phyloP scores from a whole-genome alignment of 2,113 vertebrate genomes.

The Dissostichus mawsoni region DNA sequence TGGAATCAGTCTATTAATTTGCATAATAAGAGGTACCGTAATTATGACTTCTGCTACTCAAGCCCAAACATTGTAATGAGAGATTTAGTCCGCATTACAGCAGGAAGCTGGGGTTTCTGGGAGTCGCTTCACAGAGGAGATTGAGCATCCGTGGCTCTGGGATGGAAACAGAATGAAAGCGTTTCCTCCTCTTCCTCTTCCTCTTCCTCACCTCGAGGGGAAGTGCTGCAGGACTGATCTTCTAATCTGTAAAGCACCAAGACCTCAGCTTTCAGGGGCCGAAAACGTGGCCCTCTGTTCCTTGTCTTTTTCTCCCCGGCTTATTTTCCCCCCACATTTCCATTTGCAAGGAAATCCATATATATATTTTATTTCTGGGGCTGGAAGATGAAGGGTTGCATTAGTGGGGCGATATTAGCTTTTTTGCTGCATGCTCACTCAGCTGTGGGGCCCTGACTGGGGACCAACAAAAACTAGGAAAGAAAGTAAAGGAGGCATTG shows the following conservation, averaged over 20 bases:
- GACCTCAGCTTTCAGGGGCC: conserved; percentile 67
- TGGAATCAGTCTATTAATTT: conserved; percentile 85
- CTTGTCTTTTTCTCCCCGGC: conserved; percentile 44
- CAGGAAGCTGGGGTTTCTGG: conserved; percentile 77
- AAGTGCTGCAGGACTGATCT: conserved; percentile 75
- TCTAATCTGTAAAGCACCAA: conserved; percentile 82
- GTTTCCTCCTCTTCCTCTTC: conserved; percentile 59
- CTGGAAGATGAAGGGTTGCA: conserved; percentile 68
- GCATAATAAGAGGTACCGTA: conserved; percentile 86
- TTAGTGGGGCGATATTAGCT: conserved; percentile 60
- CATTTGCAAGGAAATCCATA: conserved; percentile 71
- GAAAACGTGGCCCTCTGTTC: conserved; percentile 41
- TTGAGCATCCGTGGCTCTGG: conserved; percentile 73
- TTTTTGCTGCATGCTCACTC: conserved; percentile 34
- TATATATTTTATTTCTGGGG: conserved; percentile 24
- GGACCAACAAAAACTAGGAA: not conserved
- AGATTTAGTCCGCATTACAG: conserved; percentile 84
- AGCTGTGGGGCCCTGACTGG: conserved; percentile 30
- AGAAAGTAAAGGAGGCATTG: conserved; percentile 2
- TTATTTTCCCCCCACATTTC: conserved; percentile 43
- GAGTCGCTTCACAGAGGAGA: conserved; percentile 70
- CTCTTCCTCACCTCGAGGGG: conserved; percentile 67
- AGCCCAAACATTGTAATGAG: conserved; percentile 84
- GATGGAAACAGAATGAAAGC: conserved; percentile 75
- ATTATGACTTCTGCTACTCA: conserved; percentile 86